These are phyloP conservation scores for Drosophila leontia DNA, from an alignment of 1,140 invertebrate species.

Conservation along the genomic window DNA sequence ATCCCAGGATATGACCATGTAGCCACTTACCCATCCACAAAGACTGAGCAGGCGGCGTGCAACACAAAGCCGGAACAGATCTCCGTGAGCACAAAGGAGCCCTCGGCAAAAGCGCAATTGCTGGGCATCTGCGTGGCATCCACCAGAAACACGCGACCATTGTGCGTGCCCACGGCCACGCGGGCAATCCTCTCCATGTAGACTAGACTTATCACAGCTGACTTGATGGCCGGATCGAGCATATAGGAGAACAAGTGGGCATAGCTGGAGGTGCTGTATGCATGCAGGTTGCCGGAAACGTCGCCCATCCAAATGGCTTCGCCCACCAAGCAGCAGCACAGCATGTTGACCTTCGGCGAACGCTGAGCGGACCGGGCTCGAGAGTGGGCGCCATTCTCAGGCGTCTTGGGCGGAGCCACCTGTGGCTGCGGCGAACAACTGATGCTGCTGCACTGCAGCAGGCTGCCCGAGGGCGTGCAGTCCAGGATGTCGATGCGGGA, in stretches of 20 bases:
- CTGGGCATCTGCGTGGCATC: constrained; percentile 87
- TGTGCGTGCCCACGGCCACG: constrained; percentile 90
- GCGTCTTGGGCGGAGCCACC: constrained; percentile 58
- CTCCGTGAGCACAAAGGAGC: constrained; percentile 91
- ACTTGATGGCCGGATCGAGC: constrained; percentile 86
- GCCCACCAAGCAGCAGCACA: constrained; percentile 87
- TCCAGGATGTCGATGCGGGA: constrained; percentile 89
- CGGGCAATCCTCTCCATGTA: constrained; percentile 88
- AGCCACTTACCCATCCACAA: constrained; percentile 84
- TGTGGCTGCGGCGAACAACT: constrained; percentile 66
- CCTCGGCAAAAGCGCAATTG: constrained; percentile 88
- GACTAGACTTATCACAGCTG: constrained; percentile 88
- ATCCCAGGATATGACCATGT: neutral
- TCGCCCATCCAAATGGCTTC: constrained; percentile 94
- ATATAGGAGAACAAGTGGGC: constrained; percentile 87
- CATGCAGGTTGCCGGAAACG: constrained; percentile 91
- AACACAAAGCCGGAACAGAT: constrained; percentile 89
- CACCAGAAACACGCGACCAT: constrained; percentile 91
- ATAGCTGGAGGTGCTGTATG: constrained; percentile 88
- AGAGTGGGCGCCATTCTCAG: constrained; percentile 45
- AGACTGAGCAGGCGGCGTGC: constrained; percentile 87
- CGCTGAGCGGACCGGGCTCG: constrained; percentile 68
- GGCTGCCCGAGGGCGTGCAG: constrained; percentile 86
- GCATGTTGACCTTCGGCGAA: constrained; percentile 73
- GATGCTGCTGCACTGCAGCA: constrained; percentile 75